phyloP scores from a whole-genome alignment of 2,113 vertebrate genomes.

The Vulpes ferrilata region DNA sequence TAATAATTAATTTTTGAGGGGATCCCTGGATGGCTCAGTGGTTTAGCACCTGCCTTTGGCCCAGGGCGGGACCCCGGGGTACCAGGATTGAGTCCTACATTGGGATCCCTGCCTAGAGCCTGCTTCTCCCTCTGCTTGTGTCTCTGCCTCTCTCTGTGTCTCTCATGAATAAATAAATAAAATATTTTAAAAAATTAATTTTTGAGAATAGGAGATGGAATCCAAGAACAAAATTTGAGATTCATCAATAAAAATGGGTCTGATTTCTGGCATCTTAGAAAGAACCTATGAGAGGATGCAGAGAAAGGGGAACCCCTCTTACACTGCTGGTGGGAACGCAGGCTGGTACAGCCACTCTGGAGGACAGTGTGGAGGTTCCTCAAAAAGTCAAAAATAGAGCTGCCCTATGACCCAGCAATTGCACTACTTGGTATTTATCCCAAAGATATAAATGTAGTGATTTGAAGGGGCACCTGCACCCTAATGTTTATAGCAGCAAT shows the following conservation, averaged over 20 bases:
- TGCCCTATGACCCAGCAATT: not conserved
- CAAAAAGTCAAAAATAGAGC: not conserved
- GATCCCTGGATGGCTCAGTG: too few species aligned
- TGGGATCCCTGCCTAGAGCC: too few species aligned
- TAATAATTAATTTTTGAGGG: not conserved
- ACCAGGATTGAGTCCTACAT: too few species aligned
- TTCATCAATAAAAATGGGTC: not conserved
- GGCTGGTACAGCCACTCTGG: not conserved
- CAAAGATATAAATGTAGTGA: too few species aligned
- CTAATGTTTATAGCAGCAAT: too few species aligned
- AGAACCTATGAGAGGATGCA: not conserved
- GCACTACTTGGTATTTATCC: too few species aligned
- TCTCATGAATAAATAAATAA: too few species aligned
- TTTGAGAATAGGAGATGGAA: not conserved
- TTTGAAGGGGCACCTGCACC: too few species aligned
- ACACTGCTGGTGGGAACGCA: not conserved
- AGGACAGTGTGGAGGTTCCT: not conserved
- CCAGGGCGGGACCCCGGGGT: too few species aligned
- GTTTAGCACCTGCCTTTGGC: too few species aligned
- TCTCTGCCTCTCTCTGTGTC: too few species aligned
- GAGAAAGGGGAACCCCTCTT: not conserved
- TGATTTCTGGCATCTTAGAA: conserved; percentile 37
- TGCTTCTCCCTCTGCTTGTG: too few species aligned
- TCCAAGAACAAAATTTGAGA: not conserved
- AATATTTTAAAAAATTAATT: not conserved